These are phyloP conservation scores for Drosophila seguyi DNA, from an alignment of 1,140 invertebrate species.

Conservation along the genomic window DNA sequence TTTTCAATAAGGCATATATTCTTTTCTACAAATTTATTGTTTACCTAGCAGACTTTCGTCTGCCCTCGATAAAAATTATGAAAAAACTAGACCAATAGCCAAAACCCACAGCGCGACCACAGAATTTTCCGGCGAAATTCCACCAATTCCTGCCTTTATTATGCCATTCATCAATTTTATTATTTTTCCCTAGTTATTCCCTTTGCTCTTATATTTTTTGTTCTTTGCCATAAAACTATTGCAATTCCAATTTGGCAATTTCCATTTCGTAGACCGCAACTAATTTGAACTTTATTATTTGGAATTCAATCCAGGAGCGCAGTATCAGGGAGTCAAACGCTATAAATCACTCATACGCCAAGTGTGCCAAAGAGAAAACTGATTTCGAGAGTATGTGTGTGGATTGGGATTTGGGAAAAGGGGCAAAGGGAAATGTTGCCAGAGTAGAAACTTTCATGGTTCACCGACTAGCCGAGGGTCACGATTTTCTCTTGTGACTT, in stretches of 20 bases:
- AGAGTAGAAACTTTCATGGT: constrained; percentile 56
- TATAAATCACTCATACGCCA: constrained; percentile 79
- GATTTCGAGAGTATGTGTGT: not conserved
- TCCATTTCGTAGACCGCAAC: constrained; percentile 74
- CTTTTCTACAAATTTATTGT: not conserved
- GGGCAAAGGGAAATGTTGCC: constrained; percentile 24
- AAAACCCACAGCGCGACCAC: constrained; percentile 1
- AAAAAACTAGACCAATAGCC: constrained; percentile 22
- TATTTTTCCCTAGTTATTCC: constrained; percentile 33
- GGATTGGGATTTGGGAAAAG: not conserved
- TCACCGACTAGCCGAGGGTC: constrained; percentile 36
- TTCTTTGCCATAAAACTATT: constrained; percentile 54
- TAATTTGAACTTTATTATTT: constrained; percentile 83
- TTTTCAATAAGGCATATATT: not conserved
- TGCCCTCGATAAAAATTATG: constrained; percentile 4
- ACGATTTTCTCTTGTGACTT: constrained; percentile 26
- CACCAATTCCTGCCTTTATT: constrained; percentile 22
- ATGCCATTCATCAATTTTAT: constrained; percentile 70
- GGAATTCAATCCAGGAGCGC: constrained; percentile 38
- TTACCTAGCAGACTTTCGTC: constrained; percentile 9
- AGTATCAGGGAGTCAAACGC: constrained; percentile 38
- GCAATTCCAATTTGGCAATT: constrained; percentile 59
- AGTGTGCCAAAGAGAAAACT: constrained; percentile 44
- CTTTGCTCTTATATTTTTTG: not conserved
- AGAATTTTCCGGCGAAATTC: not conserved